Evolutionary conservation across 1,140 invertebrate species (phyloP), one percentile per base, ranked within the genome.

Genomic region (Lepidurus arcticus): DNA sequence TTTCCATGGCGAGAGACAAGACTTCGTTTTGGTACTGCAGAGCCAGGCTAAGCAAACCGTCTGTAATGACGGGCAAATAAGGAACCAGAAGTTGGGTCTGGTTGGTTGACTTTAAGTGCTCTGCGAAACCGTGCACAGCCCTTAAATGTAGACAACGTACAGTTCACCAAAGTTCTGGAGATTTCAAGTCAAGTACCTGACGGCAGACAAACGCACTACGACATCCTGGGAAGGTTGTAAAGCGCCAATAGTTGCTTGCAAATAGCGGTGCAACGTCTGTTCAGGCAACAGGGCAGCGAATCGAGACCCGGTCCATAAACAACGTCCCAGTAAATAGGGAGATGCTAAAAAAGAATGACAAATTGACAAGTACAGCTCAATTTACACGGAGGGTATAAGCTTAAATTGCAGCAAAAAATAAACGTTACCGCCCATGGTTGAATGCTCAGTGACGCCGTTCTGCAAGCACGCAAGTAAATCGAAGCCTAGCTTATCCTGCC

Each of bases 251-350:
- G 90, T 90, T 43, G 88, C 89, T 83, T 90, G 87, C 10, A 92
- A 81, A 84, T 90, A 91, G 77, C 87, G 88, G 26, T 85, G 85
- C 79, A 87, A 86, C 79, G 90, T 85, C 78, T 89, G 87, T 53
- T 86, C 84, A 74, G 87, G 86, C 83, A 91, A 87, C 74, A 88
- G 86, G 73, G 87, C 86, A 6, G 89, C 88, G 83, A 90, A 93
- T 76, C 88, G 87, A 83, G 91, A 91, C 10, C 90, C 88, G 26
- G 91, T 87, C 86, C 90, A 93, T 42, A 93, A 83, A 79, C 91
- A 92, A 76, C 91, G 87, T 1, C 92, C 92, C 43, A 91, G 85
- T 24, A 94, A 85, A 82, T 92, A 90, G n/a, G 91, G 89, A 7
- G 88, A 88, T 65, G 84, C 87, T 87, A 82, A 82, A 88, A 88